A percentile compares a stretch with the other conserved stretches of the same genome.
Conservation (phyloP, 2,797 vertebrate species). For the Scleropages formosus region DNA sequence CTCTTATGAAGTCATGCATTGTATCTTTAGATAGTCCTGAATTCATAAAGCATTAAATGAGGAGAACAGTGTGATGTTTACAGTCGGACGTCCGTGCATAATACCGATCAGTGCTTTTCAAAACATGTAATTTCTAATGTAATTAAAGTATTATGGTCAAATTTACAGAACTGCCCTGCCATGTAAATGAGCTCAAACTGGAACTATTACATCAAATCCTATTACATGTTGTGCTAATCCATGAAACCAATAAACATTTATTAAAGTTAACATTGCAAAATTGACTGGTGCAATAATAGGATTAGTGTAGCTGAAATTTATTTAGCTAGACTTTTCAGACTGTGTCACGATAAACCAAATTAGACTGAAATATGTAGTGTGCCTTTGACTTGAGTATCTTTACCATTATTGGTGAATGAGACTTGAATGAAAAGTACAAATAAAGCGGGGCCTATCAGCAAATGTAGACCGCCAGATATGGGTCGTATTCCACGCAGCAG, state of each 20-base stretch:
- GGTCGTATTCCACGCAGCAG: no score
- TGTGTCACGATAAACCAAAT: slow-evolving; percentile 36
- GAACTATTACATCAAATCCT: slow-evolving; percentile 59
- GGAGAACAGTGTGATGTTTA: slow-evolving; percentile 13
- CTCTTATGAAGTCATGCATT: neutral
- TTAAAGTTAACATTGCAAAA: slow-evolving; percentile 56
- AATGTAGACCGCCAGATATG: no score
- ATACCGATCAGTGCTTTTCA: slow-evolving; percentile 40
- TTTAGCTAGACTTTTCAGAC: slow-evolving; percentile 36
- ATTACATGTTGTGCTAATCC: slow-evolving; percentile 65
- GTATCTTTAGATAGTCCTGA: slow-evolving; percentile 37
- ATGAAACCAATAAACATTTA: slow-evolving; percentile 62
- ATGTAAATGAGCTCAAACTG: slow-evolving; percentile 55
- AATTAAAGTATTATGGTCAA: slow-evolving; percentile 56
- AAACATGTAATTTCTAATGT: slow-evolving; percentile 45
- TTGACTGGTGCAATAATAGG: slow-evolving; percentile 55
- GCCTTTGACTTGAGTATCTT: neutral
- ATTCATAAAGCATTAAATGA: slow-evolving; percentile 41
- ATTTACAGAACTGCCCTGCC: slow-evolving; percentile 51
- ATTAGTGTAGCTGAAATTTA: slow-evolving; percentile 55
- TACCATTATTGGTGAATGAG: neutral
- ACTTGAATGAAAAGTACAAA: neutral
- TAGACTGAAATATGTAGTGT: slow-evolving; percentile 32
- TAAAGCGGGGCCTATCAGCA: no score
- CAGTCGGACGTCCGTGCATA: slow-evolving; percentile 43